These are phyloP conservation scores for Rhagophthalmus giganteus DNA, from an alignment of 2,888 invertebrate genomes.

Conservation along the genomic window DNA sequence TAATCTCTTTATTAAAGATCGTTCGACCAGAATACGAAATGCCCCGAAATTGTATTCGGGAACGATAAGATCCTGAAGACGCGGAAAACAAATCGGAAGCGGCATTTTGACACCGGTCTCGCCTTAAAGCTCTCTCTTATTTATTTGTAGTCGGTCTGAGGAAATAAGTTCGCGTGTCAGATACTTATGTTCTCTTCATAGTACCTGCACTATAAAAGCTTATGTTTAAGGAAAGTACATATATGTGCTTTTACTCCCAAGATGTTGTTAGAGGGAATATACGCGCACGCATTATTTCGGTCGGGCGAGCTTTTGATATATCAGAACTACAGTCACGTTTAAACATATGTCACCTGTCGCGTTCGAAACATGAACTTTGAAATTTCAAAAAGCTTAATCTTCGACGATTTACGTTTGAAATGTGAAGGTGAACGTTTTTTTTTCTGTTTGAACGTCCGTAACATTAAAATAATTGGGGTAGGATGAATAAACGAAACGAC, in stretches of 20 bases:
- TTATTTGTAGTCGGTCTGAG: not conserved
- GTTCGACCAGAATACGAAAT: no score
- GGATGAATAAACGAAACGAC: no score
- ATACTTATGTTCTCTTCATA: not conserved
- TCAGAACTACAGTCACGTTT: slow-evolving; percentile 27
- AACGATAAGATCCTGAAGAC: no score
- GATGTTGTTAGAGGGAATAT: slow-evolving; percentile 18
- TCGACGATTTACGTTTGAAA: no score
- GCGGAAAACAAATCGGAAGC: not conserved
- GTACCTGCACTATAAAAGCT: slow-evolving; percentile 8
- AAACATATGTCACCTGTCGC: slow-evolving; percentile 27
- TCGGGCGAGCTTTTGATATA: slow-evolving; percentile 21
- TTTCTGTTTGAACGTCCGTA: no score
- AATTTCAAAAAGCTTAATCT: slow-evolving; percentile 23
- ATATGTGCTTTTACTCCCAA: slow-evolving; percentile 16
- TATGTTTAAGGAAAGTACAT: slow-evolving; percentile 8
- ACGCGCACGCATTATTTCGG: slow-evolving; percentile 24
- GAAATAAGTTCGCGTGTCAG: slow-evolving; percentile 1
- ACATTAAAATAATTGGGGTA: no score
- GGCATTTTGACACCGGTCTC: not conserved
- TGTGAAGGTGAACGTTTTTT: no score
- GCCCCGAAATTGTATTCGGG: no score
- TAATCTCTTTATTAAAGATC: not conserved
- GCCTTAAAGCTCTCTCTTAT: not conserved
- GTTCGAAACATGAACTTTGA: slow-evolving; percentile 12